phyloP scores from a whole-genome alignment of 2,888 invertebrate genomes.

The Monochamus alternatus region DNA sequence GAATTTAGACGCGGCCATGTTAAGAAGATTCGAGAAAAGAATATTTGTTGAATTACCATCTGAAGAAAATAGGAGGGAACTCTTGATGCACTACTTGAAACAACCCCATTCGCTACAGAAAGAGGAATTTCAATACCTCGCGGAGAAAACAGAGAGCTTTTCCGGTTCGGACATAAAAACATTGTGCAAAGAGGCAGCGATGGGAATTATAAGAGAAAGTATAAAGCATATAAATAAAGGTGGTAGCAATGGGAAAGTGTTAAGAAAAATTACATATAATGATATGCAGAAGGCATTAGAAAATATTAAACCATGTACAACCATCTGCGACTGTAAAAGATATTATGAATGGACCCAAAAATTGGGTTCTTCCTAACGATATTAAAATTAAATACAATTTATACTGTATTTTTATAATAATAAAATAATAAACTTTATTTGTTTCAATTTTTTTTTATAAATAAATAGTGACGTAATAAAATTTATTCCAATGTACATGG shows the following conservation, averaged over 20 bases:
- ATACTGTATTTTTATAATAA: neutral
- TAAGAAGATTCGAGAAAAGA: conserved; percentile 90
- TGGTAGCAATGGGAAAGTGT: conserved; percentile 61
- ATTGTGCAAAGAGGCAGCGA: conserved; percentile 91
- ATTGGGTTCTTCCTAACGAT: conserved; percentile 70
- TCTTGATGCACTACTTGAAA: conserved; percentile 79
- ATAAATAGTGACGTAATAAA: too few species aligned
- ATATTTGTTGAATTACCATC: conserved; percentile 87
- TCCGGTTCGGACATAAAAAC: conserved; percentile 92
- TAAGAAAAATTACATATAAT: conserved; percentile 70
- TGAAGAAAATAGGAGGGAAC: conserved; percentile 75
- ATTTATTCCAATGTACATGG: too few species aligned
- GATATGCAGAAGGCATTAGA: conserved; percentile 61
- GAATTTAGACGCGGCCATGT: conserved; percentile 92
- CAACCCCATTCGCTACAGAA: conserved; percentile 61
- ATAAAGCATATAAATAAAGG: conserved; percentile 52
- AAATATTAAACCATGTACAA: conserved; percentile 76
- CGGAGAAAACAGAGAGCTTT: conserved; percentile 80
- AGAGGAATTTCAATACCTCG: conserved; percentile 70
- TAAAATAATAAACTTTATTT: neutral
- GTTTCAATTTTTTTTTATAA: too few species aligned
- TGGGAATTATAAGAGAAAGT: conserved; percentile 81
- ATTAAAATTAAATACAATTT: neutral
- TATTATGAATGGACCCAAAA: conserved; percentile 79
- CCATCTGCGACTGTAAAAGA: conserved; percentile 71